phyloP scores from a whole-genome alignment of 2,797 vertebrate genomes.

The Vespertilio murinus region DNA sequence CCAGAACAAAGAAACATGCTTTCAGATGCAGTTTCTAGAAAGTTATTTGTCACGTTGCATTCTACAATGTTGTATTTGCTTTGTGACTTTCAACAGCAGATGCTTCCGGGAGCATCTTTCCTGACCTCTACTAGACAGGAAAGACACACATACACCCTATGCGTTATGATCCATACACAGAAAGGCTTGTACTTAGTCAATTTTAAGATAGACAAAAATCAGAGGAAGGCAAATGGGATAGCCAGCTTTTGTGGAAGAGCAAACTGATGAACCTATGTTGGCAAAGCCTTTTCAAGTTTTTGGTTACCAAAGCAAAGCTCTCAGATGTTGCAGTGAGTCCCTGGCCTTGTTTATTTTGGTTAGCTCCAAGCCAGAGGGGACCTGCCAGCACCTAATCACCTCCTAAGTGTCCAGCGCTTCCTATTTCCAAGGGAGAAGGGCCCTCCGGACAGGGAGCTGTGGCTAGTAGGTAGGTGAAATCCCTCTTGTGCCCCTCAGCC shows the following conservation, averaged over 20 bases:
- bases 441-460: background rate
- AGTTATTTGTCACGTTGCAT: background rate
- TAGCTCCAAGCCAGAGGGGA: background rate
- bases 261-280: background rate
- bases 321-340: background rate
- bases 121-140: background rate
- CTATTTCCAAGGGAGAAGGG: accelerated
- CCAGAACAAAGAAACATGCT: background rate
- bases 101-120: background rate
- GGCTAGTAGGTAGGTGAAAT: accelerated
- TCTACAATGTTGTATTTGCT: background rate
- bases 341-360: background rate
- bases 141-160: background rate
- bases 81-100: background rate
- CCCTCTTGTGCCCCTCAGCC: background rate
- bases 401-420: accelerated
- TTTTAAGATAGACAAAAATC: conserved; percentile 27
- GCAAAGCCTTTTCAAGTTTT: background rate
- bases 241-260: background rate
- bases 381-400: background rate
- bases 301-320: background rate
- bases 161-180: background rate
- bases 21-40: conserved; percentile 16
- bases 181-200: background rate
- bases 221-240: background rate